phyloP scores from a whole-genome alignment of 2,113 vertebrate genomes.

The Colossoma macropomum region DNA sequence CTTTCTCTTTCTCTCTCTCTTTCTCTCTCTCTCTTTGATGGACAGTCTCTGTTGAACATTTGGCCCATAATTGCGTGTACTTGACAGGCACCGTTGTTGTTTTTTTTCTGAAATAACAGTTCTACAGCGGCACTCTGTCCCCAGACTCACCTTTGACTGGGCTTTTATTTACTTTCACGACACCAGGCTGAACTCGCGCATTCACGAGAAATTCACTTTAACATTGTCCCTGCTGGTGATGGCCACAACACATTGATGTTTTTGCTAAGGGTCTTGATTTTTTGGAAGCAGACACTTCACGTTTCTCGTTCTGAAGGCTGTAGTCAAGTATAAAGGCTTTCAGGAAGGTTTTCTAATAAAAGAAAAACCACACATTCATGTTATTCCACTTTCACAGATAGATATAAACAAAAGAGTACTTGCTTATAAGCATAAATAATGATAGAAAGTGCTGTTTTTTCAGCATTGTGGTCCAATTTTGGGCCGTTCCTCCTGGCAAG shows the following conservation, averaged over 20 bases:
- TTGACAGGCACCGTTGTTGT: conserved; percentile 67
- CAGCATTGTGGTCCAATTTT: too few relatives aligned
- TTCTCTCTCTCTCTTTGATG: conserved; percentile 17
- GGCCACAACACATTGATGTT: neutral
- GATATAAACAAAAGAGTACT: too few relatives aligned
- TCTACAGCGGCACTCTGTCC: conserved; percentile 75
- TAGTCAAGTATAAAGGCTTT: neutral
- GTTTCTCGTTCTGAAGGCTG: neutral
- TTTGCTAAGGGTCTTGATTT: neutral
- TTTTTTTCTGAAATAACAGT: conserved; percentile 58
- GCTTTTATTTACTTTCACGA: conserved; percentile 57
- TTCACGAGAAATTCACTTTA: conserved; percentile 42
- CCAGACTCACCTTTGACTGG: conserved; percentile 68
- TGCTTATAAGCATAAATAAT: too few relatives aligned
- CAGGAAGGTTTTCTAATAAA: too few relatives aligned
- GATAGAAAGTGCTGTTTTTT: too few relatives aligned
- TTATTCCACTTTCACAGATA: too few relatives aligned
- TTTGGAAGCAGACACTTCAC: neutral
- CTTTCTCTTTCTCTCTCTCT: conserved; percentile 73
- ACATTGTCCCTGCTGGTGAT: conserved; percentile 35
- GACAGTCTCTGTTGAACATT: conserved; percentile 54
- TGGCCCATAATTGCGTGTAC: conserved; percentile 74
- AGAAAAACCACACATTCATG: too few relatives aligned
- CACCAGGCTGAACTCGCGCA: conserved; percentile 38
- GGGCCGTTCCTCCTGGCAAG: too few relatives aligned